Evolutionary conservation across 2,888 invertebrate species (phyloP), one percentile per base, ranked within the genome.

Genomic region (Athripsodes cinereus): DNA sequence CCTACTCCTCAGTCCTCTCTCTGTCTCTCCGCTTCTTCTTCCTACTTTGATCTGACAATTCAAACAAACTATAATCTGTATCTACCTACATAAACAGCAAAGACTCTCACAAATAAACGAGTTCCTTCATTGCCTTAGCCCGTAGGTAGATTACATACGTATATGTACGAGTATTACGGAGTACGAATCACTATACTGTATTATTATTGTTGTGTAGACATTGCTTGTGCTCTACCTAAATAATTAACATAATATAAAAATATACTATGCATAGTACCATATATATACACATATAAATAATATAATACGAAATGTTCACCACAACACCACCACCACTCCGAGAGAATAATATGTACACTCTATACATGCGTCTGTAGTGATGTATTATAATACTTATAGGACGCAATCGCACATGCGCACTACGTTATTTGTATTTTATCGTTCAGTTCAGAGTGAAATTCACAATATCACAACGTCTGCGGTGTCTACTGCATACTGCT

Each of bases 51-150:
- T 40, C 40, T 40, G 40, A 40, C 40, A 40, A 40, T 40, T 40
- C 40, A 40, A 40, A 40, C 40, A 8, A 5, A 26, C 44, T 16
- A 44, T 13, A n/a, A n/a, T n/a, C n/a, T n/a, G n/a, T n/a, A n/a
- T n/a, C n/a, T 46, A 47, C 19, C 47, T 47, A 19, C 8, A 20
- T 20, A 20, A 10, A 47, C 21, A 47, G 11, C 20, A 47, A 6
- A 47, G 20, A 47, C 44, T n/a, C 47, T 20, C 47, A 47, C 47
- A 47, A 19, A 47, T 21, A 47, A 50, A 50, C 50, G 50, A 52
- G 47, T 47, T 46, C 34, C 57, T 57, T 52, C 52, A 57, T 57
- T 52, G 52, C 51, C 51, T 22, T 22, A 11, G 8, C 11, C 21
- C 19, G 16, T 44, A 11, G 26, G 26, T 6, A 55, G 21, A 47